phyloP scores from a whole-genome alignment of 1,140 invertebrate genomes.

The Diabrotica undecimpunctata region DNA sequence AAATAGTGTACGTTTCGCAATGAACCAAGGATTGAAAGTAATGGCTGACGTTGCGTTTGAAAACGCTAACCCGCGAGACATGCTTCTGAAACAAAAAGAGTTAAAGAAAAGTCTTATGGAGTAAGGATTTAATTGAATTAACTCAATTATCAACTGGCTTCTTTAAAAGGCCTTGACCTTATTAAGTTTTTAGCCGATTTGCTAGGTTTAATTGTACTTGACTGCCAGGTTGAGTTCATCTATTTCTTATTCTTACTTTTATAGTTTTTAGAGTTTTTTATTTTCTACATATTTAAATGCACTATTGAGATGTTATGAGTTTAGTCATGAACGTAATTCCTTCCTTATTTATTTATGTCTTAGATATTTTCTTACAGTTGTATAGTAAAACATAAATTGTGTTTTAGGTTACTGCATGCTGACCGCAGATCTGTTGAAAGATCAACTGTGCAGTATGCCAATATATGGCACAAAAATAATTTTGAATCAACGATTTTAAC shows the following conservation, averaged over 20 bases:
- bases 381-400: too few relatives aligned
- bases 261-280: too few relatives aligned
- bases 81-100: slow-evolving; percentile 41
- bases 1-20: slow-evolving; percentile 59
- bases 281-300: too few relatives aligned
- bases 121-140: too few relatives aligned
- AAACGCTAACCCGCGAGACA: slow-evolving; percentile 40
- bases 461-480: slow-evolving; percentile 30
- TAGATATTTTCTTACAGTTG: background rate
- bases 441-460: slow-evolving; percentile 20
- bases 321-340: too few relatives aligned
- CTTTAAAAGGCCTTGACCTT: too few relatives aligned
- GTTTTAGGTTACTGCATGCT: slow-evolving; percentile 36
- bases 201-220: too few relatives aligned
- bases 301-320: too few relatives aligned
- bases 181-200: too few relatives aligned
- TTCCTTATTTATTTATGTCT: background rate
- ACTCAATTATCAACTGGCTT: too few relatives aligned
- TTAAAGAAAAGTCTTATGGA: slow-evolving; percentile 30
- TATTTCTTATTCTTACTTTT: too few relatives aligned
- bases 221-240: too few relatives aligned
- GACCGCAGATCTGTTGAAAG: slow-evolving; percentile 27
- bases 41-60: slow-evolving; percentile 41
- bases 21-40: slow-evolving; percentile 51
- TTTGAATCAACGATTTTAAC: slow-evolving; percentile 25